Conservation (phyloP, 30 jellyfish, hydroid and myxozoan species). For the Catostylus mosaicus region DNA sequence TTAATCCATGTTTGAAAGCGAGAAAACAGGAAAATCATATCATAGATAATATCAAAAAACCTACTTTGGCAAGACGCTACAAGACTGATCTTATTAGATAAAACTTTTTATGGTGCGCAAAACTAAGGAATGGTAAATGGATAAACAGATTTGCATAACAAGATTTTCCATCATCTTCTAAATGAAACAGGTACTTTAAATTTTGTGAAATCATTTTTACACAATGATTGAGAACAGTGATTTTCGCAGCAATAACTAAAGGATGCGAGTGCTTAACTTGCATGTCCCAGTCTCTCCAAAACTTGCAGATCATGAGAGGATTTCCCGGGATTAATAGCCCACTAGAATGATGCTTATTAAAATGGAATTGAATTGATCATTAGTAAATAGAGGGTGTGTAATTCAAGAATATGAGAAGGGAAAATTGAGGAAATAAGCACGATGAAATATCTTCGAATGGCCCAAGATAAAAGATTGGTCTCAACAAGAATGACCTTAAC, state of each 20-base stretch:
- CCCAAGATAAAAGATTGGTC: too few relatives aligned
- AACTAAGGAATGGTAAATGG: constrained; percentile 2
- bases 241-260: too few relatives aligned
- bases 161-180: not conserved
- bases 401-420: too few relatives aligned
- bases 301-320: too few relatives aligned
- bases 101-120: not conserved
- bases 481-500: too few relatives aligned
- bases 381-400: not conserved
- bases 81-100: constrained; percentile 5
- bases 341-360: not conserved
- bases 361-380: not conserved
- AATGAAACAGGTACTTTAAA: not conserved
- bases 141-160: not conserved
- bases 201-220: too few relatives aligned
- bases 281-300: not conserved
- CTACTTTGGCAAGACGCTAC: not conserved
- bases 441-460: too few relatives aligned
- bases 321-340: not conserved
- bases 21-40: too few relatives aligned
- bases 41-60: too few relatives aligned
- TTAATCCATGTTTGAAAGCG: too few relatives aligned
- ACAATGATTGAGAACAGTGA: too few relatives aligned
- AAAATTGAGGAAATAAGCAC: too few relatives aligned
- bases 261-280: not conserved